Conservation (phyloP, 2,113 vertebrate genomes). For the Corynorhinus townsendii region DNA sequence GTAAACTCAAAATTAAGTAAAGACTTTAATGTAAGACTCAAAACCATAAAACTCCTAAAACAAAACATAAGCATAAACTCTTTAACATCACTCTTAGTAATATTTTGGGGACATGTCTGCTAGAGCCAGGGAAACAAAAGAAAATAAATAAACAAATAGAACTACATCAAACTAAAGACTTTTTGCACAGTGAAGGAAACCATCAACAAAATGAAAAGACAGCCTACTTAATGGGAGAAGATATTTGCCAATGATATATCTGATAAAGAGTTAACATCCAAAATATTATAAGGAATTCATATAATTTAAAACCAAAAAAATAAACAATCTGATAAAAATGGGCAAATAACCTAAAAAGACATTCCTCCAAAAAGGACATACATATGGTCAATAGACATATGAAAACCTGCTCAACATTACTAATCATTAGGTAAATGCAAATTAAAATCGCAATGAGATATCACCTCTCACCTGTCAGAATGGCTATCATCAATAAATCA, state of each 20-base stretch:
- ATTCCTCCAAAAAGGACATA: background rate
- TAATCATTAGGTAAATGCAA: background rate
- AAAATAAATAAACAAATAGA: background rate
- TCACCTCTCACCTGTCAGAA: background rate
- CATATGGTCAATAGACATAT: background rate
- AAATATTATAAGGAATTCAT: background rate
- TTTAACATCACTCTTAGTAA: background rate
- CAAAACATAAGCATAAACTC: background rate
- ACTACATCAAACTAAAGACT: background rate
- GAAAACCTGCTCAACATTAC: background rate
- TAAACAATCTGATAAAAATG: background rate
- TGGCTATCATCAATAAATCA: background rate
- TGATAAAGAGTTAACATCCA: background rate
- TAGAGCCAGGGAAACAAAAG: background rate
- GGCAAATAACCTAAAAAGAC: background rate
- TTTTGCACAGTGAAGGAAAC: background rate
- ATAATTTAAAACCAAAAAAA: background rate
- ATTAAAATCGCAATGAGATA: background rate
- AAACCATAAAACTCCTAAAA: background rate
- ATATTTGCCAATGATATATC: background rate
- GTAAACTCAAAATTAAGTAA: background rate
- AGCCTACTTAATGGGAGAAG: background rate
- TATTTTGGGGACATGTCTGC: background rate
- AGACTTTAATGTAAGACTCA: background rate
- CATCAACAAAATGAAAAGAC: background rate